phyloP scores from a whole-genome alignment of 1,140 invertebrate genomes.

The Yoshiicerus persimilis region DNA sequence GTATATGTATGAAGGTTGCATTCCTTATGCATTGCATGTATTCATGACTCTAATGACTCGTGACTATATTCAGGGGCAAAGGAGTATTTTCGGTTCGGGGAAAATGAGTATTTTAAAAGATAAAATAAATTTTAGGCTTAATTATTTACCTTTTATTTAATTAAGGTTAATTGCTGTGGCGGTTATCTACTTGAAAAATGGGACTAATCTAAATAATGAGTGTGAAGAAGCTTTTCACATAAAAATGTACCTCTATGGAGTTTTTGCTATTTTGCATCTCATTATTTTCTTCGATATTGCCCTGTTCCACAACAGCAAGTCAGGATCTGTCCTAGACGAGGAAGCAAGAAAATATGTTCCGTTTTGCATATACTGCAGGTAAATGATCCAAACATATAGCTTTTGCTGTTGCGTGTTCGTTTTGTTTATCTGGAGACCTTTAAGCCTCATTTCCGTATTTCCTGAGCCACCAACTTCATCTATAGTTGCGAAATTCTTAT shows the following conservation, averaged over 20 bases:
- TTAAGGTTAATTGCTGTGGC: slow-evolving; percentile 39
- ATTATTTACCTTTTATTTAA: not conserved
- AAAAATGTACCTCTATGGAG: slow-evolving; percentile 47
- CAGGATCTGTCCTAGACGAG: slow-evolving; percentile 54
- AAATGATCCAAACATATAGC: slow-evolving; percentile 6
- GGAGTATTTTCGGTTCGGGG: too few species aligned
- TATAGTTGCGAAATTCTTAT: slow-evolving; percentile 7
- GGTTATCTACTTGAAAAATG: slow-evolving; percentile 40
- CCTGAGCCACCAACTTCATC: too few species aligned
- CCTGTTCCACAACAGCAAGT: slow-evolving; percentile 52
- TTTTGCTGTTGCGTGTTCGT: too few species aligned
- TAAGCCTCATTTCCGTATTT: too few species aligned
- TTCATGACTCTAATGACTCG: too few species aligned
- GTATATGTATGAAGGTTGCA: too few species aligned
- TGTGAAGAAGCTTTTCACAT: slow-evolving; percentile 43
- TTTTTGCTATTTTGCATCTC: slow-evolving; percentile 50
- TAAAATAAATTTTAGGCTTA: not conserved
- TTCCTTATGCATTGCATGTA: too few species aligned
- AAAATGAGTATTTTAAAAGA: too few species aligned
- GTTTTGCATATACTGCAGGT: slow-evolving; percentile 54
- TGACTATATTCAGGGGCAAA: too few species aligned
- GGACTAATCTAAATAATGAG: slow-evolving; percentile 4
- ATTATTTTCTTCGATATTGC: slow-evolving; percentile 51
- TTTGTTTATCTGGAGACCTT: too few species aligned
- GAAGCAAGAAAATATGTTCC: slow-evolving; percentile 53